A percentile compares a stretch with the other conserved stretches of the same genome.
phyloP scores from a whole-genome alignment of 30 jellyfish, hydroid and myxozoan species.

The Phacellophora camtschatica region DNA sequence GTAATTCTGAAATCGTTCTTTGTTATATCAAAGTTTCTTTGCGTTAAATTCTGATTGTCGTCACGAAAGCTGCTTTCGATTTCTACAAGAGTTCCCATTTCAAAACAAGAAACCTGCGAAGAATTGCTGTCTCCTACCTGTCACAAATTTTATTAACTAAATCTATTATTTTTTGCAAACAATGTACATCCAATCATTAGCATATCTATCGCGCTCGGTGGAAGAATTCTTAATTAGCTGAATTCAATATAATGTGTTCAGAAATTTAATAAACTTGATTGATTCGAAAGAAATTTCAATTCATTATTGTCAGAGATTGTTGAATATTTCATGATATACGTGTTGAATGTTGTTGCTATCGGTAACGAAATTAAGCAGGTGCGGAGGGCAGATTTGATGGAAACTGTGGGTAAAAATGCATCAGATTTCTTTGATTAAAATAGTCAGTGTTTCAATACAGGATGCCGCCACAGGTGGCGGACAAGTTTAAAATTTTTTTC shows the following conservation, averaged over 20 bases:
- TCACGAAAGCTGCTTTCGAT: background rate
- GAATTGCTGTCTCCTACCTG: background rate
- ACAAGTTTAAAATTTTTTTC: too few relatives aligned
- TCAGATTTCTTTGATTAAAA: too few relatives aligned
- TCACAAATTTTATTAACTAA: background rate
- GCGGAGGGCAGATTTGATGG: too few relatives aligned
- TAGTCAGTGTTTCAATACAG: too few relatives aligned
- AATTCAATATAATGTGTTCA: background rate
- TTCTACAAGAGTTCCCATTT: background rate
- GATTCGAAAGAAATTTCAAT: constrained; percentile 11
- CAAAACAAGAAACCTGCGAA: background rate
- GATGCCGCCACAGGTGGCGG: too few relatives aligned
- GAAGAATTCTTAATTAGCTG: background rate
- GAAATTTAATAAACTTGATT: too few relatives aligned
- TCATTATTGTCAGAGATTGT: background rate
- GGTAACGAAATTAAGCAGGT: too few relatives aligned
- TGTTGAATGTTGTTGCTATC: constrained; percentile 5
- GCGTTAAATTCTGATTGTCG: background rate
- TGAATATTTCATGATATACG: constrained; percentile 37
- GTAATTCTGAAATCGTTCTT: background rate
- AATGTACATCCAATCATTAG: background rate
- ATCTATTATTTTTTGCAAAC: background rate
- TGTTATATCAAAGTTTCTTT: background rate
- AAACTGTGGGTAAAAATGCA: too few relatives aligned
- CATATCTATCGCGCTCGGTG: background rate